These are phyloP conservation scores for Spisula solida DNA, from an alignment of 2,888 invertebrate genomes.

Conservation along the genomic window DNA sequence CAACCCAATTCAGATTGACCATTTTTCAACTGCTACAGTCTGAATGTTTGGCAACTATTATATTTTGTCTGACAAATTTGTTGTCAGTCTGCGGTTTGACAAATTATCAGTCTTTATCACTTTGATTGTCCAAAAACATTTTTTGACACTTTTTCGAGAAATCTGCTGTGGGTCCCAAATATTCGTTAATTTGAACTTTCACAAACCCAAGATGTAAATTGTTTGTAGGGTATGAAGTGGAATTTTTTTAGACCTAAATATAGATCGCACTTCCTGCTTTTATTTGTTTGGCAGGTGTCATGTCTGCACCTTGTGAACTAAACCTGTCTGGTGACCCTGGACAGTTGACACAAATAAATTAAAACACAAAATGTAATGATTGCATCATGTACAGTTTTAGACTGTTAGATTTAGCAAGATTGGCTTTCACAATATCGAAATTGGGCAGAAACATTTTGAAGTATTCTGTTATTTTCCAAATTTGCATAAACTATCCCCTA, in stretches of 20 bases:
- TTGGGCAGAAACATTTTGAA: not conserved
- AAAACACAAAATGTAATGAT: not conserved
- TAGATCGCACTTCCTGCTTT: not conserved
- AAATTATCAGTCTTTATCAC: no score
- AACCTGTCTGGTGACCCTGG: not conserved
- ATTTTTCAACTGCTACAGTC: no score
- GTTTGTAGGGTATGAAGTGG: not conserved
- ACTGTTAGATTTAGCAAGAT: not conserved
- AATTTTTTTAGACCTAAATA: not conserved
- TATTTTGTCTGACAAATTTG: no score
- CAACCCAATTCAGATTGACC: no score
- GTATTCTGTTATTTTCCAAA: conserved; percentile 19
- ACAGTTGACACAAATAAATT: not conserved
- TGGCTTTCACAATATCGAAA: not conserved
- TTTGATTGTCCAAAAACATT: no score
- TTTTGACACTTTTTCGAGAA: no score
- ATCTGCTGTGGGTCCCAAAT: no score
- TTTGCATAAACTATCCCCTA: conserved; percentile 38
- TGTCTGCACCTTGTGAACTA: conserved; percentile 1
- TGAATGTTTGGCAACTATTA: no score
- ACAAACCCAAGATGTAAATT: no score
- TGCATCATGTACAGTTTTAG: not conserved
- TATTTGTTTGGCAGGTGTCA: not conserved
- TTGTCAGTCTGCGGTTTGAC: no score
- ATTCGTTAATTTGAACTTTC: no score